These are phyloP conservation scores for Scopus umbretta DNA, from an alignment of 2,113 vertebrate species.

Conservation along the genomic window DNA sequence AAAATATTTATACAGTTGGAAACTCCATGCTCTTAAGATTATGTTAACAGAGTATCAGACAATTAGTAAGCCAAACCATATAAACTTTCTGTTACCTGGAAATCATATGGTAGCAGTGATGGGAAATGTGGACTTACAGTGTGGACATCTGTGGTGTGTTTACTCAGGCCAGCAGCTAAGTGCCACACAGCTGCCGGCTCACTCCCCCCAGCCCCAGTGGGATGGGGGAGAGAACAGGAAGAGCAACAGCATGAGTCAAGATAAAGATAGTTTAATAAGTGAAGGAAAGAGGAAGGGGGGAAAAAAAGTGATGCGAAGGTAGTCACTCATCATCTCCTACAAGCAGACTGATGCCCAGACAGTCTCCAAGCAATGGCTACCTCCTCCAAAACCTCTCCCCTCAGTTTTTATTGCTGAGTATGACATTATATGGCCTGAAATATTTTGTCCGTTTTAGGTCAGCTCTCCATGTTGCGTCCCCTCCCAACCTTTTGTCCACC, in stretches of 20 bases:
- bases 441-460: background rate
- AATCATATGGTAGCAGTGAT: background rate
- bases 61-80: background rate
- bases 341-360: background rate
- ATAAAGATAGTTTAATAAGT: background rate
- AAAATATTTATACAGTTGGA: background rate
- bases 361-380: background rate
- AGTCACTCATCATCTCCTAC: background rate
- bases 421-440: background rate
- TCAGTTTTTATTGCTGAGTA: background rate
- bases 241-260: background rate
- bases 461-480: background rate
- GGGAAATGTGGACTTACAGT: background rate
- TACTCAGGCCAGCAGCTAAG: background rate
- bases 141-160: background rate
- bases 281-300: background rate
- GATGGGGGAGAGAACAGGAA: background rate
- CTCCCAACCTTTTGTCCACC: background rate
- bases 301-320: background rate
- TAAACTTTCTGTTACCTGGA: background rate
- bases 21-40: background rate
- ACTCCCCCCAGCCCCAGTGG: background rate
- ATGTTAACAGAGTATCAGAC: background rate
- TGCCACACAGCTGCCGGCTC: background rate
- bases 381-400: accelerated